These are phyloP conservation scores for Aricia agestis DNA, from an alignment of 1,140 invertebrate species.

Conservation along the genomic window DNA sequence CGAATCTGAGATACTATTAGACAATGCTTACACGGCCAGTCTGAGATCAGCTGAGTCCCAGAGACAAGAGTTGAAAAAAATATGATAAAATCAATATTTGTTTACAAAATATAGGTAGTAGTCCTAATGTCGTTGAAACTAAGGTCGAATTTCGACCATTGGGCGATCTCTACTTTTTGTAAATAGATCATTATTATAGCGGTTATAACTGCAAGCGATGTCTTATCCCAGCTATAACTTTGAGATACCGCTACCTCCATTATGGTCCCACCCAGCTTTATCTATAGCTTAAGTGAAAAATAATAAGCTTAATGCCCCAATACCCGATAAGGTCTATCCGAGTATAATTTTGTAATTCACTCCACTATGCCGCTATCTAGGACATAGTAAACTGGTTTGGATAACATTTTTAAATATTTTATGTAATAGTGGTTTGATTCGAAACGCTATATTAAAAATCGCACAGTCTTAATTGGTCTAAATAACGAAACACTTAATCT, in stretches of 20 bases:
- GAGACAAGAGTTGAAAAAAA: no score
- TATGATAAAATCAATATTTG: no score
- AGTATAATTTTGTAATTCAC: neutral
- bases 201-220: neutral
- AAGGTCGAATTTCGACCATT: no score
- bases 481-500: neutral
- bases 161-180: no score
- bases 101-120: no score
- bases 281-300: slow-evolving; percentile 34
- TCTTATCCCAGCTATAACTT: neutral
- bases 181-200: no score
- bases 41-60: no score
- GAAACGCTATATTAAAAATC: neutral
- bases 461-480: neutral
- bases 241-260: neutral
- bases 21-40: no score
- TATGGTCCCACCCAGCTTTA: slow-evolving; percentile 17
- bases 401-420: neutral
- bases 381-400: neutral
- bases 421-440: neutral
- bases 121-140: no score
- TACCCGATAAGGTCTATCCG: neutral
- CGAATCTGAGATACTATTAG: no score
- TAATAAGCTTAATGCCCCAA: slow-evolving; percentile 27
- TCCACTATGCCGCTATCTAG: neutral